These are phyloP conservation scores for Stichopus chloronotus DNA, from an alignment of 35 echinoderm and acorn worm genomes.

Conservation along the genomic window DNA sequence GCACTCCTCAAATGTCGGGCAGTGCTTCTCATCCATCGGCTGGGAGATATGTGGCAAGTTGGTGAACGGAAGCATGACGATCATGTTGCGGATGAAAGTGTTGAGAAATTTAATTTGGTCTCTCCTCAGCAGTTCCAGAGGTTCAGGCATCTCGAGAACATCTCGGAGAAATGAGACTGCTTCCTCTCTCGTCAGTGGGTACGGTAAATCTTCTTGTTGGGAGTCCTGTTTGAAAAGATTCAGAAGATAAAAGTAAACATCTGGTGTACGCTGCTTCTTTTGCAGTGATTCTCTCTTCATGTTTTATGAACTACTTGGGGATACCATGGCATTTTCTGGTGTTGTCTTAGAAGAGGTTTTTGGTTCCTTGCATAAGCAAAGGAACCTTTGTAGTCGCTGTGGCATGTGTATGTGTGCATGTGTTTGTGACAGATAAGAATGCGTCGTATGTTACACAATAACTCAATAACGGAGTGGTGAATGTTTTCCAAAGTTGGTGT, in stretches of 20 bases:
- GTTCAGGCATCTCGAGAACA: background rate
- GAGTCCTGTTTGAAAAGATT: background rate
- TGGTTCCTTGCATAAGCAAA: no score
- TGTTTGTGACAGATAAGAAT: no score
- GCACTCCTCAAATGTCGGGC: slow-evolving; percentile 5
- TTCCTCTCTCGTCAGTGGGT: background rate
- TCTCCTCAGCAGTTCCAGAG: background rate
- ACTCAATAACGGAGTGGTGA: no score
- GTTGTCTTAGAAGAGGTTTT: no score
- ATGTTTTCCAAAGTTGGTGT: no score
- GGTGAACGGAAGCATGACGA: background rate
- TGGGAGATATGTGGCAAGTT: slow-evolving; percentile 15
- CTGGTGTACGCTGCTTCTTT: background rate
- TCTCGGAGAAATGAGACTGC: background rate
- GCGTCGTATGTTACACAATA: no score
- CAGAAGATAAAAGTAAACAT: background rate
- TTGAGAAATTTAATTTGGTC: background rate
- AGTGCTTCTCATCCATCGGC: slow-evolving; percentile 19
- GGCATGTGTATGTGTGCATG: no score
- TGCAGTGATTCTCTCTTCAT: background rate
- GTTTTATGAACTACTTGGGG: no score
- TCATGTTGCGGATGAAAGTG: slow-evolving; percentile 9
- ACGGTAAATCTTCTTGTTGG: background rate
- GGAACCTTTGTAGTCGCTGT: no score
- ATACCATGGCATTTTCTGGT: no score